Percentiles rank a stretch among this genome's conserved stretches.
These are phyloP conservation scores for Myiozetetes cayanensis DNA, from an alignment of 2,113 vertebrate species.

Conservation along the genomic window DNA sequence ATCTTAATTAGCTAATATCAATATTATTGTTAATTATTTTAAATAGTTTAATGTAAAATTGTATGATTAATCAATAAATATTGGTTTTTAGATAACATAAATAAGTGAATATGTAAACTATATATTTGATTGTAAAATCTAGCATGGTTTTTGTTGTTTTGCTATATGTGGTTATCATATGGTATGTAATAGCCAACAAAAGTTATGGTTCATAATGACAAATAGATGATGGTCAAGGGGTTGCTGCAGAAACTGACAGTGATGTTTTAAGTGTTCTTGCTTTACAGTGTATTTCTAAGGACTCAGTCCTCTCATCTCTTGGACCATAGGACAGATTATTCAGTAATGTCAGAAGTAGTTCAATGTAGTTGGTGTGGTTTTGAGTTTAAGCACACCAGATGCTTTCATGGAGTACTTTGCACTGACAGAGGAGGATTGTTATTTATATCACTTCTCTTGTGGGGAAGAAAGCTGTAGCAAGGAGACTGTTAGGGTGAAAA, in stretches of 20 bases:
- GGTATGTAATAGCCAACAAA: background rate
- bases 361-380: background rate
- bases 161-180: background rate
- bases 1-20: background rate
- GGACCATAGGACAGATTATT: background rate
- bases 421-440: accelerated
- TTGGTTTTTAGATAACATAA: background rate
- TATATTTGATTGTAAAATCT: background rate
- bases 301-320: background rate
- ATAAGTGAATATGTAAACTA: background rate
- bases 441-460: background rate
- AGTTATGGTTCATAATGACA: background rate
- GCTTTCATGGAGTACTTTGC: background rate
- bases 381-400: accelerated
- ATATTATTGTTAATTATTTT: no score
- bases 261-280: background rate
- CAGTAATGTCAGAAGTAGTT: background rate
- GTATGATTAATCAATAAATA: background rate
- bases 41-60: background rate
- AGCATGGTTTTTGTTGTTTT: background rate
- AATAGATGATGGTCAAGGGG: background rate
- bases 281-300: background rate
- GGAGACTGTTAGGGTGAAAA: background rate
- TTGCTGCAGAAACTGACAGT: background rate
- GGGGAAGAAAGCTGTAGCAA: background rate